Base-by-base conservation (phyloP, 1,140 invertebrate species). In the Triops longicaudatus region DNA sequence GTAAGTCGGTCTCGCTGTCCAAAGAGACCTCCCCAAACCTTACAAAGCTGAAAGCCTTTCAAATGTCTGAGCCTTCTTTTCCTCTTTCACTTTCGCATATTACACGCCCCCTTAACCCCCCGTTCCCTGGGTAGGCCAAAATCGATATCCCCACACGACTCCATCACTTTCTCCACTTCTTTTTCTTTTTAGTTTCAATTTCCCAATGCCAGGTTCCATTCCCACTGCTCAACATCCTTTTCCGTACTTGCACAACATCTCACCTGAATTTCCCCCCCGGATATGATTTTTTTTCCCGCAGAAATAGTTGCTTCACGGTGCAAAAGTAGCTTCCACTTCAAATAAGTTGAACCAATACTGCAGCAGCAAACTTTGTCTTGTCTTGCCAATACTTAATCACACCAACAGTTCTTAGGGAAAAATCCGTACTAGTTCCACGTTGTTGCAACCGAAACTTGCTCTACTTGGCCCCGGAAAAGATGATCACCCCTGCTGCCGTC, bases 81-180 rank as follows among this genome's bases (percentile, higher is more conserved):
- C 31, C 31, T 37, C 31, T 63, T 63, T 22, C 50, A 6, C 50
- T 14, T 63, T 63, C 50, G 50, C 17, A 63, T 17, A 63, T 63
- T 63, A 63, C 50, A 63, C 22, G 50, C 50, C 22, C 22, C 14
- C 50, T 22, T 22, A 17, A 17, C 7, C 50, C 44, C 44, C 9
- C 0, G 2, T 12, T 22, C 50, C 14, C 17, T 4, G 17, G 17
- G 17, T 63, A 63, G n/a, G 50, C 50, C 14, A 63, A 63, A 63
- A 63, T 63, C 50, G 50, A 63, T 63, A 63, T 63, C 22, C 14
- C 50, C 50, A 63, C 50, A 22, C 50, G 50, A 63, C 50, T 50
- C 44, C 44, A 37, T 63, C 7, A 63, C 22, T 63, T 63, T n/a
- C 22, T 22, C 22, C 50, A 63, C 50, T 63, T 63, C 22, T 22